These are phyloP conservation scores for Lumbricus terrestris DNA, from an alignment of 2,888 invertebrate species.

Conservation along the genomic window DNA sequence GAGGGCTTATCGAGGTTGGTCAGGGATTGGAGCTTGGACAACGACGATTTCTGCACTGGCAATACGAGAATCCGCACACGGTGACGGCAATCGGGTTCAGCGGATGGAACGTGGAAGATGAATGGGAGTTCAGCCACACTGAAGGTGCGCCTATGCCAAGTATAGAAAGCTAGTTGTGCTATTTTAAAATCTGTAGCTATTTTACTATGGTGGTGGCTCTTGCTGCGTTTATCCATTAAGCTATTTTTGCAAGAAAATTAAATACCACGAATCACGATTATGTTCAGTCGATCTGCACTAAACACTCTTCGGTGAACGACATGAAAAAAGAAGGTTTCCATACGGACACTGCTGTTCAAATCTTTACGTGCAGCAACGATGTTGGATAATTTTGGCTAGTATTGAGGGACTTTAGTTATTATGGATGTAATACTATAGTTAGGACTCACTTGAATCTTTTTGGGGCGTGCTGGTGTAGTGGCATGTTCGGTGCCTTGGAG, in stretches of 20 bases:
- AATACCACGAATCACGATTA: neutral
- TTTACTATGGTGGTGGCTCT: too few species aligned
- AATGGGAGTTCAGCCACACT: slow-evolving; percentile 17
- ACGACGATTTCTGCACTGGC: slow-evolving; percentile 16
- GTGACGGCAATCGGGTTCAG: slow-evolving; percentile 18
- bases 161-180: too few species aligned
- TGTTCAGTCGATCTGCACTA: neutral
- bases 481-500: too few species aligned
- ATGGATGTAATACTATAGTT: neutral
- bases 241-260: neutral
- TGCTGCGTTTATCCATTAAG: neutral
- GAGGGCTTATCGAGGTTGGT: slow-evolving; percentile 16
- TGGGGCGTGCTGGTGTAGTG: too few species aligned
- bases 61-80: slow-evolving; percentile 6
- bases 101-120: slow-evolving; percentile 11
- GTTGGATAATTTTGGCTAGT: too few species aligned
- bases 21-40: neutral
- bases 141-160: neutral
- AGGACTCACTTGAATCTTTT: too few species aligned
- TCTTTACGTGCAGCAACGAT: too few species aligned
- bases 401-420: neutral
- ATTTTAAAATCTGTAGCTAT: too few species aligned
- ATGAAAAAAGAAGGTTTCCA: neutral
- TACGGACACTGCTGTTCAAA: neutral
- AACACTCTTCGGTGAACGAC: neutral